Base-by-base conservation (phyloP, 2,797 vertebrate genomes). In the Cyprinella venusta region DNA sequence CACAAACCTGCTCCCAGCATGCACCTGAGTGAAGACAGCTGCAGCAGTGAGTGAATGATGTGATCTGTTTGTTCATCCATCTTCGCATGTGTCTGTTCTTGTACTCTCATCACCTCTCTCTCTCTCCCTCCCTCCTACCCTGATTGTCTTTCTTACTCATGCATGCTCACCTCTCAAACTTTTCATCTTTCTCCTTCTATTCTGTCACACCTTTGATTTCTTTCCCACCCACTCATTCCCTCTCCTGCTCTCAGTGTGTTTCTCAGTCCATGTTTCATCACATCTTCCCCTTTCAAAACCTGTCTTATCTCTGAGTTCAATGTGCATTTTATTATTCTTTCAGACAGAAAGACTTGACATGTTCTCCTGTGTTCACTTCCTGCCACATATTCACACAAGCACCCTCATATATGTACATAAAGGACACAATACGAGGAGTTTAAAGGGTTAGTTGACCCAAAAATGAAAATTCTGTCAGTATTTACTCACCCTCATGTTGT, bases 61-160 rank as follows among this genome's bases (percentile, higher is more conserved):
- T 75, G 50, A 56, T 56, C 59, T 24, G 15, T 76, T 48, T 64
- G 54, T 76, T 56, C 54, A 56, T 56, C 74, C 33, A 10, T 76
- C 33, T 50, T 56, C 19, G 0, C 50, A 36, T 76, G 33, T 50
- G 33, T 40, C 74, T 40, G 33, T 63, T 38, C 3, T 56, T n/a
- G 2, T 40, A 38, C 36, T 61, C 21, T 48, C 13, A 19, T 74
- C 71, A 36, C 52, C 50, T 65, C 42, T 45, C 42, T 83, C 65
- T 61, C 26, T 48, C 19, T 59, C 9, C 70, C 30, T 75, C n/a
- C 10, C 36, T 10, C 59, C 9, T 64, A 16, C 1, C 42, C 24
- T 21, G 33, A 7, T 48, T 74, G 24, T 74, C 42, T 40, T 50
- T 68, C 21, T 63, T 61, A 33, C 65, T 70, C 81, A 65, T 59